Evolutionary conservation across 2,797 vertebrate genomes (phyloP).

Genomic region (Cuniculus paca): DNA sequence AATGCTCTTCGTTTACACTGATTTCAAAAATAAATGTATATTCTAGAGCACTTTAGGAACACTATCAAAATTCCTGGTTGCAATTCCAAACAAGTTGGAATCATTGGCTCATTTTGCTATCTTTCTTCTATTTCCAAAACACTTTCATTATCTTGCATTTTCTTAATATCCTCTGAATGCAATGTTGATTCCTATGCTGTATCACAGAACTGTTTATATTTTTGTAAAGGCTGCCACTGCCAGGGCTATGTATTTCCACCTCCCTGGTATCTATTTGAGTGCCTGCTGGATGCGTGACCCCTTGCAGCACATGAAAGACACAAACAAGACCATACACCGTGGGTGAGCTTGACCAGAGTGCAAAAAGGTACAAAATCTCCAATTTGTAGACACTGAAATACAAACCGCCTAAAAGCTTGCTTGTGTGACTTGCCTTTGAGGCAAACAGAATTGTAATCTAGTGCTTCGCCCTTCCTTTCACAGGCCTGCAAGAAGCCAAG

Average conservation of each 20-base stretch:
- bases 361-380: background rate
- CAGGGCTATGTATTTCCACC: background rate
- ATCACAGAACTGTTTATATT: background rate
- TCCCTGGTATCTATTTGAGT: background rate
- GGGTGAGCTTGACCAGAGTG: background rate
- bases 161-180: constrained; percentile 15
- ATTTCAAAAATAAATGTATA: constrained; percentile 37
- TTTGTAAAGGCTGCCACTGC: background rate
- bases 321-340: background rate
- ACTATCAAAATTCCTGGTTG: constrained; percentile 2
- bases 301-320: background rate
- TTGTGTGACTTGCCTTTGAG: background rate
- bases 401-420: background rate
- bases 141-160: constrained; percentile 10
- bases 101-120: background rate
- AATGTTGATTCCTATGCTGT: background rate
- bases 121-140: constrained; percentile 61
- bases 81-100: constrained; percentile 39
- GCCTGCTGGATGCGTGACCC: background rate
- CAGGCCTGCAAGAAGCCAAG: background rate
- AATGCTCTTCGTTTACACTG: background rate
- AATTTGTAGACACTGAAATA: background rate
- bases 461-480: background rate
- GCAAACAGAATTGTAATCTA: background rate
- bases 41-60: background rate